phyloP scores from a whole-genome alignment of 2,888 invertebrate species.

The Synergus gifuensis region DNA sequence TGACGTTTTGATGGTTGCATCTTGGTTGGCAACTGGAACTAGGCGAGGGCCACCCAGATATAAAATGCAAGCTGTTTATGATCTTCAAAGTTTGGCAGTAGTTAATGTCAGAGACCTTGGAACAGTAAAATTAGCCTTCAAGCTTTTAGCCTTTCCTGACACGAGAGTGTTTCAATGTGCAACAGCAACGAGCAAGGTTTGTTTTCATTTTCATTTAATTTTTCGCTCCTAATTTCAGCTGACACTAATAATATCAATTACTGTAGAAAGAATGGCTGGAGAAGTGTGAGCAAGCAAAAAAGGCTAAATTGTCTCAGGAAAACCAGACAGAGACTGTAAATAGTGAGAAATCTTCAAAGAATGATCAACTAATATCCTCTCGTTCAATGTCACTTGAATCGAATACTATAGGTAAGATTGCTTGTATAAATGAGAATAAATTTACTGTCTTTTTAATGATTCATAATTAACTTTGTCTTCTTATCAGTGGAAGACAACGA shows the following conservation, averaged over 20 bases:
- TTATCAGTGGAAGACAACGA: constrained; percentile 62
- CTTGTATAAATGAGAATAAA: neutral
- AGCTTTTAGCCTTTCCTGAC: constrained; percentile 95
- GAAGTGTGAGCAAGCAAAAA: constrained; percentile 94
- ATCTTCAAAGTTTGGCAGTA: constrained; percentile 93
- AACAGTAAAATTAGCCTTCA: constrained; percentile 94
- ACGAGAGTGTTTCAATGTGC: constrained; percentile 95
- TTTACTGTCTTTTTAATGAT: neutral
- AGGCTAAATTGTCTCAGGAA: constrained; percentile 85
- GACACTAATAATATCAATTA: neutral
- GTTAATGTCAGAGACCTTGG: constrained; percentile 96
- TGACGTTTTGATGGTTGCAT: constrained; percentile 94
- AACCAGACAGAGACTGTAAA: constrained; percentile 73
- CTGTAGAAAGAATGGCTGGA: constrained; percentile 94
- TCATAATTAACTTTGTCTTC: neutral
- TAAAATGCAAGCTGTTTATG: constrained; percentile 90
- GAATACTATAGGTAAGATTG: constrained; percentile 64
- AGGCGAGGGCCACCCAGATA: constrained; percentile 88
- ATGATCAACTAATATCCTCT: constrained; percentile 54
- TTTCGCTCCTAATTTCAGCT: neutral
- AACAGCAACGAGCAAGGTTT: constrained; percentile 84
- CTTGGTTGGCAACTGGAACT: constrained; percentile 82
- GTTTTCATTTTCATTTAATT: neutral
- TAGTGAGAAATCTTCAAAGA: constrained; percentile 50
- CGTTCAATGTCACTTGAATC: constrained; percentile 72